Evolutionary conservation across 2,113 vertebrate species (phyloP), one percentile per base, ranked within the genome.

Genomic region (Entosphenus tridentatus): DNA sequence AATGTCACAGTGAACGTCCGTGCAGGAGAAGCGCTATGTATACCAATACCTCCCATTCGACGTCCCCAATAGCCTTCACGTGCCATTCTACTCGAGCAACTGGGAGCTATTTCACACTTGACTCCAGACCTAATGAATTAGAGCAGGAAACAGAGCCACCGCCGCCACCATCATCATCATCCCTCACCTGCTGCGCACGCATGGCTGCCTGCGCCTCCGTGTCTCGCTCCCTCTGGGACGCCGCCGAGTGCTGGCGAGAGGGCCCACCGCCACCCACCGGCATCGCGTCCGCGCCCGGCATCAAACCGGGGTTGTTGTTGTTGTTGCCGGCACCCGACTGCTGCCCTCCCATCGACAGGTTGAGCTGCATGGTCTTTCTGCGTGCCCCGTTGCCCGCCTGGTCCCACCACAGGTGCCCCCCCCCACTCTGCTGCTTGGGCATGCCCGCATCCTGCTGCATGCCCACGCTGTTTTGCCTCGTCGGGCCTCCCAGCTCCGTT

Each of bases 261-360:
- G 80, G 75, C 72, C 57, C 82, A 1, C 78, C 76, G 1, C 79
- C 78, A 71, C 80, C 83, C 9, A 79, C 1, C 8, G 80, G 74
- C 56, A 84, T 82, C 0, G 78, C 71, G 69, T 80, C 78, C 0
- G 79, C 57, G 5, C 39, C 39, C 39, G 39, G 39, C 39, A 39
- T 39, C 39, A 39, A 39, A 39, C 39, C 39, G 39, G 39, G 67
- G 84, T 84, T 17, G 76, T 79, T 0, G 82, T 65, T 8, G 57
- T 81, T 2, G 76, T 72, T 0, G 71, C 79, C 9, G 70, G 11
- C n/a, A 57, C 55, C 0, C 82, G 82, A 62, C 78, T 56, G 73
- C 86, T 88, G 74, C 87, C 85, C 0, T 83, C 81, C 80, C 89
- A 92, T 9, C 79, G 81, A 2, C 86, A 71, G 0, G 90, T 89